A percentile compares a stretch with the other conserved stretches of the same genome.
These are phyloP conservation scores for Norana najaformis DNA, from an alignment of 2,888 invertebrate species.

Conservation along the genomic window DNA sequence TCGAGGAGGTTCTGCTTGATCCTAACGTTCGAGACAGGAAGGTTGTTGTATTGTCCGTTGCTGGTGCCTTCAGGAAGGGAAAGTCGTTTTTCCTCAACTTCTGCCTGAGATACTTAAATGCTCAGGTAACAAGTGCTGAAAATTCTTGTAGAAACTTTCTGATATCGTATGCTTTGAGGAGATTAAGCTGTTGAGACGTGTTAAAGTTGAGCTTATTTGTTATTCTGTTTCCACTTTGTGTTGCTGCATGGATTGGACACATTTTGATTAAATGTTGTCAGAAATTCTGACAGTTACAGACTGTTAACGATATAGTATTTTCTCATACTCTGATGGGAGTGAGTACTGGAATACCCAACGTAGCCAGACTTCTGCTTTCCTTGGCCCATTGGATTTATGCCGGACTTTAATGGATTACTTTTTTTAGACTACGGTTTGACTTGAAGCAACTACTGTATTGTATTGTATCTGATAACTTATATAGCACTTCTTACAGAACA, in stretches of 20 bases:
- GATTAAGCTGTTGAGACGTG: neutral
- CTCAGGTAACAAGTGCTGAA: slow-evolving; percentile 67
- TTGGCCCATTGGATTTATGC: neutral
- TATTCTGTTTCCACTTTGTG: neutral
- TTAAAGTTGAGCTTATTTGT: neutral
- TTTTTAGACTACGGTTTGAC: neutral
- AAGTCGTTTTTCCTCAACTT: slow-evolving; percentile 96
- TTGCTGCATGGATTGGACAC: neutral
- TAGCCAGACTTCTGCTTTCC: neutral
- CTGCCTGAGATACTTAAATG: slow-evolving; percentile 88
- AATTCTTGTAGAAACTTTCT: neutral
- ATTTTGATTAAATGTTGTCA: neutral
- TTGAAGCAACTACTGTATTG: neutral
- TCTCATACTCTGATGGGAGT: neutral
- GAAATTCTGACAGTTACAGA: neutral
- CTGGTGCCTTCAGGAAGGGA: slow-evolving; percentile 97
- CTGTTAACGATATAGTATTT: neutral
- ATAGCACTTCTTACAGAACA: too few relatives aligned
- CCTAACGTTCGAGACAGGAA: slow-evolving; percentile 67
- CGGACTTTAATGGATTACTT: neutral
- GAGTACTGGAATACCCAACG: neutral
- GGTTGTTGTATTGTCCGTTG: slow-evolving; percentile 87
- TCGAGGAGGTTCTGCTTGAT: slow-evolving; percentile 64
- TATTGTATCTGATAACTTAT: too few relatives aligned
- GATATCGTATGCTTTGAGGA: neutral